Evolutionary conservation across 2,113 vertebrate genomes (phyloP).

Genomic region (Phylloscopus trochilus): DNA sequence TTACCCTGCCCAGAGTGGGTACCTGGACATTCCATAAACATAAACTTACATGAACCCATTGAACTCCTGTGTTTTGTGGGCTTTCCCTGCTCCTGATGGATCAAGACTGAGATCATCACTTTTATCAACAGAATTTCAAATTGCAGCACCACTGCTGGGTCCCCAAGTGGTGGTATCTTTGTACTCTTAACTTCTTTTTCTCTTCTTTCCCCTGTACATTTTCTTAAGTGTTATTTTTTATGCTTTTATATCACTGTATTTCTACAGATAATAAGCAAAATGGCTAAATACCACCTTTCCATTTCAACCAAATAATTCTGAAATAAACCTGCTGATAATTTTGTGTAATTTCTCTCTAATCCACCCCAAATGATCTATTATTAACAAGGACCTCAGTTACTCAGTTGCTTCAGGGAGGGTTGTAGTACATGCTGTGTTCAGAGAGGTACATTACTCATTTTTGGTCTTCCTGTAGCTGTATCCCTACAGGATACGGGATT

Average conservation of each 20-base stretch:
- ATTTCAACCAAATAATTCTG: not conserved
- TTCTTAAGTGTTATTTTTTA: not conserved
- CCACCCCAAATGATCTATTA: not conserved
- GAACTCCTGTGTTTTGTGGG: fast-evolving
- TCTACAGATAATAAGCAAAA: not conserved
- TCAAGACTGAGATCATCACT: not conserved
- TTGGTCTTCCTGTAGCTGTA: not conserved
- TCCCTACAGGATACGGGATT: no score
- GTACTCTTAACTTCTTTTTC: no score
- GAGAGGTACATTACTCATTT: not conserved
- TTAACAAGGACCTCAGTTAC: not conserved
- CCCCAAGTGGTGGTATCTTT: not conserved
- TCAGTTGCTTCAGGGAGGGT: no score
- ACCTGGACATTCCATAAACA: not conserved
- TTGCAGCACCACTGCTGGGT: not conserved
- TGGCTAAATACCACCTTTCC: not conserved
- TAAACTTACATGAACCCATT: not conserved
- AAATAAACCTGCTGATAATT: not conserved
- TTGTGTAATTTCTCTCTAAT: not conserved
- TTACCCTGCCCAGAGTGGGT: fast-evolving
- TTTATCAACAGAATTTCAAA: not conserved
- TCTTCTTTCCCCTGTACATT: not conserved
- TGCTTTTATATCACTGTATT: not conserved
- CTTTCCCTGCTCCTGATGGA: not conserved
- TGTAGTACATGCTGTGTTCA: not conserved